Conservation (phyloP, 1,140 invertebrate genomes). For the Capitella teleta region DNA sequence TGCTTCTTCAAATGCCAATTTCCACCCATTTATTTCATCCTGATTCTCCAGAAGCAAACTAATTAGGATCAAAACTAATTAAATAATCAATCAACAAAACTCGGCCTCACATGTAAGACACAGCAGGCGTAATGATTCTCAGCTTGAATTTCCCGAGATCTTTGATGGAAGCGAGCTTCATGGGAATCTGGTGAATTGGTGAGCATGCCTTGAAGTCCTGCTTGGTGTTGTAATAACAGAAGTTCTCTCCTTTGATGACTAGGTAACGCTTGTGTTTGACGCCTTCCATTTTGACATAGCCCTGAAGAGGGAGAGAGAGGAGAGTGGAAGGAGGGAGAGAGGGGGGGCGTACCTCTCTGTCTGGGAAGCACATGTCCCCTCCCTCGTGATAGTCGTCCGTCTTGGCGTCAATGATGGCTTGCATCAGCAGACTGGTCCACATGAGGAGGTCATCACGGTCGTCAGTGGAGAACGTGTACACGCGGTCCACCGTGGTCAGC, state of each 20-base stretch:
- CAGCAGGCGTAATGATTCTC: conserved; percentile 28
- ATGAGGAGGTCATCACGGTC: conserved; percentile 21
- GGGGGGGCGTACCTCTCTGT: no score
- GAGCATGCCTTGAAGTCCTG: conserved; percentile 28
- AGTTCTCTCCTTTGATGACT: conserved; percentile 19
- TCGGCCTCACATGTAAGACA: conserved; percentile 24
- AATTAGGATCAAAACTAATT: neutral
- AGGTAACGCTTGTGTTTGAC: conserved; percentile 21
- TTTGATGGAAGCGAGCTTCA: conserved; percentile 31
- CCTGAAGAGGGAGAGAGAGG: conserved; percentile 19
- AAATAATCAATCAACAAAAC: no score
- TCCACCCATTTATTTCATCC: conserved; percentile 24
- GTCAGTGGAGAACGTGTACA: conserved; percentile 26
- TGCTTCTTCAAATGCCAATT: conserved; percentile 27
- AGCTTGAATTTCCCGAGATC: conserved; percentile 21
- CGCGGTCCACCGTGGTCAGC: conserved; percentile 20
- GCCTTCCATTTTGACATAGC: conserved; percentile 27
- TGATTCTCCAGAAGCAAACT: conserved; percentile 12
- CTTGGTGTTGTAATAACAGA: conserved; percentile 25
- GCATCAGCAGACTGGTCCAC: conserved; percentile 26
- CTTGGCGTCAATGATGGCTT: conserved; percentile 17
- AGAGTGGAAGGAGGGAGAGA: no score
- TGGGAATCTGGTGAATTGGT: conserved; percentile 30
- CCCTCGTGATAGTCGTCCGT: no score
- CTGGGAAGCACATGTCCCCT: no score